A percentile compares a stretch with the other conserved stretches of the same genome.
Evolutionary conservation across 2,888 invertebrate species (phyloP).

Genomic region (Cantharis rufa): DNA sequence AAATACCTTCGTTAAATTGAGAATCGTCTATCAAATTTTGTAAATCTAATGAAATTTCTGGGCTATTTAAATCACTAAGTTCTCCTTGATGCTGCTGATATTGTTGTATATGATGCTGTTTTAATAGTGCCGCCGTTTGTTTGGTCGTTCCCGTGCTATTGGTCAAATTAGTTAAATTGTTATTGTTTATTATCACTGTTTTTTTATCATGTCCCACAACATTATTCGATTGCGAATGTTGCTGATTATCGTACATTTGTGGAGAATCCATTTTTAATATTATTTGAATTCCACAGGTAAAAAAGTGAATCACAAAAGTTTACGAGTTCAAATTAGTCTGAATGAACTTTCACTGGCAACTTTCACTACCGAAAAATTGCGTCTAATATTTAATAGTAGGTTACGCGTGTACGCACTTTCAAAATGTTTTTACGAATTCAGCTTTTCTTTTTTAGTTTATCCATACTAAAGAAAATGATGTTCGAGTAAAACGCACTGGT

Average conservation of each 20-base stretch:
- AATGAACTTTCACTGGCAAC: constrained; percentile 47
- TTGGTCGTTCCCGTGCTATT: constrained; percentile 58
- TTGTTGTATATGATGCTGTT: constrained; percentile 71
- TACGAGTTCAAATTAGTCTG: constrained; percentile 12
- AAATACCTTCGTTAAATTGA: constrained; percentile 85
- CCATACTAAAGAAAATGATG: neutral
- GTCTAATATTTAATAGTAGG: constrained; percentile 23
- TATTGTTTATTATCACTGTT: constrained; percentile 54
- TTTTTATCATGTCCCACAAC: constrained; percentile 65
- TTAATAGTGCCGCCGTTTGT: constrained; percentile 61
- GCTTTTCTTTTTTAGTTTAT: constrained; percentile 9
- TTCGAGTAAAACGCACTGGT: neutral
- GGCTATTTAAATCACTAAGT: constrained; percentile 85
- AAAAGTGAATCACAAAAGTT: constrained; percentile 1
- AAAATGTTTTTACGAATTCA: constrained; percentile 17
- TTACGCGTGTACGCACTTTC: constrained; percentile 41
- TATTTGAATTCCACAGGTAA: neutral
- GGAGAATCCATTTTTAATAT: constrained; percentile 72
- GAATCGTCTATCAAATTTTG: constrained; percentile 90
- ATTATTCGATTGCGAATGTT: constrained; percentile 56
- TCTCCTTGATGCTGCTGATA: constrained; percentile 73
- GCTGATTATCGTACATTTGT: constrained; percentile 82
- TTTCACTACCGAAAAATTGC: constrained; percentile 43
- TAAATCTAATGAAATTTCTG: constrained; percentile 89
- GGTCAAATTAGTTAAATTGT: constrained; percentile 57